Percentiles rank a stretch among this genome's conserved stretches.
Evolutionary conservation across 1,140 invertebrate species (phyloP).

Genomic region (Aleiodes sp.): DNA sequence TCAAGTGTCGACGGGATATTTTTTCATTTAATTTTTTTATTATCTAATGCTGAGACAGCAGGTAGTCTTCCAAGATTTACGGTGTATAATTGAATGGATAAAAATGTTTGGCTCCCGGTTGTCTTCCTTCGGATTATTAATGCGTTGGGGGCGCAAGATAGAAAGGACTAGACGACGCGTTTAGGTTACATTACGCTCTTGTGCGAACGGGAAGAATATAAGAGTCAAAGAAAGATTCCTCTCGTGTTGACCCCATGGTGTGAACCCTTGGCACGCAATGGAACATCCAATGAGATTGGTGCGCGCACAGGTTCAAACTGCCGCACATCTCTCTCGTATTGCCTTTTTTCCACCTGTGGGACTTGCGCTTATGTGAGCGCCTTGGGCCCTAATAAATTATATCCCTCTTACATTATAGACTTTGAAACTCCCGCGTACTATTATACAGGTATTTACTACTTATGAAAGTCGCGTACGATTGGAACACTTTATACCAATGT

Average conservation of each 20-base stretch:
- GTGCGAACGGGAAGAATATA: neutral
- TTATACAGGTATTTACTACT: conserved; percentile 33
- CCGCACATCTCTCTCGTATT: too few relatives aligned
- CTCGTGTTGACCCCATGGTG: neutral
- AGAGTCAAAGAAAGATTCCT: conserved; percentile 8
- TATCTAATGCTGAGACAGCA: neutral
- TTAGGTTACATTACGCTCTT: conserved; percentile 3
- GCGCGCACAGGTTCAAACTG: neutral
- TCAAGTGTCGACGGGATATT: neutral
- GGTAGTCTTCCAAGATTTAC: conserved; percentile 2
- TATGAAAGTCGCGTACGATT: conserved; percentile 38
- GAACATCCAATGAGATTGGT: neutral
- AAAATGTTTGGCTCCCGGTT: conserved; percentile 1
- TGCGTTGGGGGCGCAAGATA: neutral
- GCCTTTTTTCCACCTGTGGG: conserved; percentile 2
- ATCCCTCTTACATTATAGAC: conserved; percentile 48
- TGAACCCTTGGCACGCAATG: conserved; percentile 4
- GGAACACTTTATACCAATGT: conserved; percentile 40
- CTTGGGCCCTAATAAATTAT: conserved; percentile 55
- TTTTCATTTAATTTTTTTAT: too few relatives aligned
- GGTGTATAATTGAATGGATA: conserved; percentile 3
- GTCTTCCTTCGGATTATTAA: conserved; percentile 5
- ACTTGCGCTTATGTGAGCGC: conserved; percentile 42
- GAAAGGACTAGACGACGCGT: conserved; percentile 5
- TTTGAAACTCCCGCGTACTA: conserved; percentile 47